A percentile compares a stretch with the other conserved stretches of the same genome.
Conservation (phyloP, 1,140 invertebrate species). For the Leptopilina clavipes region DNA sequence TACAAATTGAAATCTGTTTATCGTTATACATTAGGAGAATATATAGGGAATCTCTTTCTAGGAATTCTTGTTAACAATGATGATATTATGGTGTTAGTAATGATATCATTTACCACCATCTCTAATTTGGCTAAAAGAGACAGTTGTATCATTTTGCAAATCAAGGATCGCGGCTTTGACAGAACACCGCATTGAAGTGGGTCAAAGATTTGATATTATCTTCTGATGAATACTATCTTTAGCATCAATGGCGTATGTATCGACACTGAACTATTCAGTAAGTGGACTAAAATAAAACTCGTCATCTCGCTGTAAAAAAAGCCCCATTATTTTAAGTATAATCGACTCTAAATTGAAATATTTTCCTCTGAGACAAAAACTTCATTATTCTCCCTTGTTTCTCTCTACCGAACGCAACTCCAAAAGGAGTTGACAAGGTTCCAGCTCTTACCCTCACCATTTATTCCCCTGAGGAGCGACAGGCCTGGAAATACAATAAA, state of each 20-base stretch:
- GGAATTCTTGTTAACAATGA: neutral
- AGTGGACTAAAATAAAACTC: no score
- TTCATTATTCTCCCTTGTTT: constrained; percentile 13
- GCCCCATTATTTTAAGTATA: neutral
- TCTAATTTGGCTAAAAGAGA: constrained; percentile 16
- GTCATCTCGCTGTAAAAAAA: no score
- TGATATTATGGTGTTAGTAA: neutral
- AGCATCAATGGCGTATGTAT: neutral
- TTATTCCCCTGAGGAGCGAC: constrained; percentile 11
- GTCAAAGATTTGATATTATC: neutral
- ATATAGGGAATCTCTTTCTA: no score
- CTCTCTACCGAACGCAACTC: neutral
- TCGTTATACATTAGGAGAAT: no score
- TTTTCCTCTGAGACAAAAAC: constrained; percentile 2
- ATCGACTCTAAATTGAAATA: neutral
- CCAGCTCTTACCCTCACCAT: neutral
- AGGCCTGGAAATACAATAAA: constrained; percentile 31
- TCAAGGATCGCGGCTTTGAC: neutral
- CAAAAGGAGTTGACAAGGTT: constrained; percentile 13
- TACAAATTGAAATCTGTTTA: no score
- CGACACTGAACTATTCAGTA: neutral
- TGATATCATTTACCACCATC: constrained; percentile 5
- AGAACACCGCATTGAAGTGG: neutral
- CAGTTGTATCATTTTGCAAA: neutral
- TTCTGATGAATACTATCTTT: neutral